Base-by-base conservation (phyloP, 2,113 vertebrate genomes). In the Spilogale gracilis region DNA sequence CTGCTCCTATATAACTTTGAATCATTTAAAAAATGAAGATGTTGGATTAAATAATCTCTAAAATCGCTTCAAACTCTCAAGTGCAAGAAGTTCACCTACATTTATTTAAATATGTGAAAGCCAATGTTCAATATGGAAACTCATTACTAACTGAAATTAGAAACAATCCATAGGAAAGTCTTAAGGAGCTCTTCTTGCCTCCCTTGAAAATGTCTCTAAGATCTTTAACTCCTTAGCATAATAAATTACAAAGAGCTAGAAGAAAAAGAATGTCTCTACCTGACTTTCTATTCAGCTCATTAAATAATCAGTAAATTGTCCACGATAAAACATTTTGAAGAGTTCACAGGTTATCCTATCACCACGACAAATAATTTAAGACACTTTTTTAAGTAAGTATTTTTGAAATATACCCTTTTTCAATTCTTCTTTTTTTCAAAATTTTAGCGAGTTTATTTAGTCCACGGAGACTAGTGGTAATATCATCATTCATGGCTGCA, bases 371-470 rank as follows among this genome's bases (percentile, higher is more conserved):
- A 78, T 48, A 12, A 94, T 80, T 82, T 83, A 95, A 95, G 43
- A 69, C 11, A 65, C 17, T 94, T 60, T 20, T 89, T 79, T 38
- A 38, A 92, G 43, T 10, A 93, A 11, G 9, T 52, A 54, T 76
- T 74, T 85, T 76, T 61, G 76, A 5, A 20, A 73, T 93, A 98
- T 98, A 99, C 99, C 99, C 99, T 25, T 99, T 99, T 93, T 99
- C 99, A 81, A 99, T 99, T 98, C 99, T 99, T 89, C 74, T 97
- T 96, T 95, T 99, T 97, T 99, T 99, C 96, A 99, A 99, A 97
- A 99, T 99, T 99, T 99, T 99, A 97, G 99, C 99, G 7, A 99
- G 98, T 98, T 98, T 99, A 98, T 99, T 99, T 95, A 99, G 98
- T 91, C 99, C 99, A 71, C 99, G 99, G 58, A 99, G 98, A 96